Conservation (phyloP, 2,113 vertebrate genomes). For the Ardeotis arabs region DNA sequence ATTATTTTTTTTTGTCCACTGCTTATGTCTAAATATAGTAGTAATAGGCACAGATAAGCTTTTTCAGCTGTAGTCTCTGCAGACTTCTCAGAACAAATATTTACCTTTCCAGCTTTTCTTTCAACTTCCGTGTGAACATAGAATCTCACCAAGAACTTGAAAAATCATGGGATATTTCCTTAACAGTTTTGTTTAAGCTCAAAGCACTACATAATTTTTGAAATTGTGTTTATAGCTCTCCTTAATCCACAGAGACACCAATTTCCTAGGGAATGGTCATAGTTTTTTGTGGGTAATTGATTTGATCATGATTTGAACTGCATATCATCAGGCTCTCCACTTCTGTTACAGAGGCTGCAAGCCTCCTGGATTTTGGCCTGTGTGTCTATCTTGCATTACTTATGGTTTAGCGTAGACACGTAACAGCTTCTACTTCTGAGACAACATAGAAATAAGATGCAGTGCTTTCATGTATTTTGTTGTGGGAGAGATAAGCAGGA, state of each 20-base stretch:
- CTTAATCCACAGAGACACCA: not conserved
- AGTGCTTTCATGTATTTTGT: not conserved
- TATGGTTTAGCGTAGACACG: rapidly evolving
- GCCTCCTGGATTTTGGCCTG: not conserved
- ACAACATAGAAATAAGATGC: not conserved
- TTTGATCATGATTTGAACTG: not conserved
- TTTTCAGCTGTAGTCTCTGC: not conserved
- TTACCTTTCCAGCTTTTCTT: not conserved
- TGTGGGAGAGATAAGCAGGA: not conserved
- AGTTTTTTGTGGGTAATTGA: not conserved
- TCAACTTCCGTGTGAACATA: not conserved
- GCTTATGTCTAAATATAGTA: not conserved
- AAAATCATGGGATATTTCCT: not conserved
- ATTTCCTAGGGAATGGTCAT: not conserved
- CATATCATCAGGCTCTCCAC: not conserved
- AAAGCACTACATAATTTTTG: not conserved
- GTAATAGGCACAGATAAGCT: not conserved
- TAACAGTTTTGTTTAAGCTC: not conserved
- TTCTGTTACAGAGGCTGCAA: not conserved
- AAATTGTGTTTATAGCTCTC: not conserved
- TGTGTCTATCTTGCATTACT: rapidly evolving
- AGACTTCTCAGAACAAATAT: not conserved
- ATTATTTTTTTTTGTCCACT: not conserved
- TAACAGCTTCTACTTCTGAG: not conserved
- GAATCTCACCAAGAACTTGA: not conserved